Evolutionary conservation across 2,113 vertebrate species (phyloP).

Genomic region (Andinoacara biseriatus): DNA sequence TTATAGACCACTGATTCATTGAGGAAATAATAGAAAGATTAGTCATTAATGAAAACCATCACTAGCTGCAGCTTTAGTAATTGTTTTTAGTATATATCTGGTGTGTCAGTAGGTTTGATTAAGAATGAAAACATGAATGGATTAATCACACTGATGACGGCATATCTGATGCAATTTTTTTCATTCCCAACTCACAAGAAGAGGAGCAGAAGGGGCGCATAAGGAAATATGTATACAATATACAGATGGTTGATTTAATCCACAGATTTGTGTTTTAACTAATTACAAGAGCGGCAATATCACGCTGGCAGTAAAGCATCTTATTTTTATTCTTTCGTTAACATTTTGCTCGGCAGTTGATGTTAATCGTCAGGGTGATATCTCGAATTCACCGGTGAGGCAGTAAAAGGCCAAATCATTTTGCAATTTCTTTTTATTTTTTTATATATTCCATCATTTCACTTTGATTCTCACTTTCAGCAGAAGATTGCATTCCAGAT

Average conservation of each 20-base stretch:
- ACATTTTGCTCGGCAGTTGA: slow-evolving; percentile 39
- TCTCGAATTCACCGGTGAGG: background rate
- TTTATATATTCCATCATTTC: slow-evolving; percentile 16
- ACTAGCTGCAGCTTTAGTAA: background rate
- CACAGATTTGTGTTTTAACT: slow-evolving; percentile 42
- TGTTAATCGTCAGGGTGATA: slow-evolving; percentile 26
- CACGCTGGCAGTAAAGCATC: slow-evolving; percentile 27
- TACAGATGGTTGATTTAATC: slow-evolving; percentile 53
- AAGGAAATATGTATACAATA: slow-evolving; percentile 29
- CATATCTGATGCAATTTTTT: slow-evolving; percentile 32
- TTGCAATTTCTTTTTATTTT: background rate
- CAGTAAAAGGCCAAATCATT: slow-evolving; percentile 49
- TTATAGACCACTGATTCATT: background rate
- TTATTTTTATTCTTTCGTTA: slow-evolving; percentile 47
- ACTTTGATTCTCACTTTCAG: slow-evolving; percentile 9
- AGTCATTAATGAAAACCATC: background rate
- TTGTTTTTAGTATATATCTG: background rate
- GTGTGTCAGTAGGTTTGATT: background rate
- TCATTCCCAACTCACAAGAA: slow-evolving; percentile 1
- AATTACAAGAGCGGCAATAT: slow-evolving; percentile 36
- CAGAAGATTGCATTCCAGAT: slow-evolving; percentile 37
- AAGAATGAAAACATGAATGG: background rate
- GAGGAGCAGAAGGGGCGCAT: slow-evolving; percentile 26
- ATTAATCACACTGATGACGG: slow-evolving; percentile 10
- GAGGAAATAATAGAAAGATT: background rate